Evolutionary conservation across 2,113 vertebrate species (phyloP), one percentile per base, ranked within the genome.

Genomic region (Gymnarchus niloticus): DNA sequence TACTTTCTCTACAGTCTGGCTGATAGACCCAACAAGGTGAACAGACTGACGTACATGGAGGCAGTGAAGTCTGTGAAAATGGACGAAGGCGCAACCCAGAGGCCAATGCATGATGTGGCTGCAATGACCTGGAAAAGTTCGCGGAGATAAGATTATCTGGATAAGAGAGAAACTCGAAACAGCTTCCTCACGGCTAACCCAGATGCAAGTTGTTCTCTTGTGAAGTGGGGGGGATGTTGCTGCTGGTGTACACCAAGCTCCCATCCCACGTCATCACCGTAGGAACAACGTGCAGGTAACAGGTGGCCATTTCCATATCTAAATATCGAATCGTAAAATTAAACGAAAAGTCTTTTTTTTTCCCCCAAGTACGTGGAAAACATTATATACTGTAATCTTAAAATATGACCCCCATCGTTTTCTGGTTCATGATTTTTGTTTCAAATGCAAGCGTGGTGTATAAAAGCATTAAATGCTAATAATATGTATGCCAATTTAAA

Each of bases 31-130:
- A 0, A 23, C 51, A 83, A 23, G 2, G 8, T 23, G 19, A 83
- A 37, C 6, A 44, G 25, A 3, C 44, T 48, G 10, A 81, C 85
- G 81, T 49, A 81, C 85, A 86, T 81, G 85, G 85, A 86, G 37
- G 85, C 85, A 44, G 85, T 86, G 76, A 86, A 86, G 37, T 86
- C 85, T 37, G 85, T 81, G 52, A 86, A 86, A 76, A 86, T 86
- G 56, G 77, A 80, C 2, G 77, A 81, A 6, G 52, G 56, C 6
- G 85, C 76, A 41, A 86, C 41, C 77, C 85, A 86, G 52, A 86
- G 54, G 23, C 52, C 85, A 44, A 81, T 59, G 56, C 77, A 86
- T 3, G 85, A 86, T 23, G 85, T 81, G 37, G 85, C 77, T 33
- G 77, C 73, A 44, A 86, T 86, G 2, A 86, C 85, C 85, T 86